phyloP scores from a whole-genome alignment of 2,113 vertebrate genomes.

The Eleginops maclovinus region DNA sequence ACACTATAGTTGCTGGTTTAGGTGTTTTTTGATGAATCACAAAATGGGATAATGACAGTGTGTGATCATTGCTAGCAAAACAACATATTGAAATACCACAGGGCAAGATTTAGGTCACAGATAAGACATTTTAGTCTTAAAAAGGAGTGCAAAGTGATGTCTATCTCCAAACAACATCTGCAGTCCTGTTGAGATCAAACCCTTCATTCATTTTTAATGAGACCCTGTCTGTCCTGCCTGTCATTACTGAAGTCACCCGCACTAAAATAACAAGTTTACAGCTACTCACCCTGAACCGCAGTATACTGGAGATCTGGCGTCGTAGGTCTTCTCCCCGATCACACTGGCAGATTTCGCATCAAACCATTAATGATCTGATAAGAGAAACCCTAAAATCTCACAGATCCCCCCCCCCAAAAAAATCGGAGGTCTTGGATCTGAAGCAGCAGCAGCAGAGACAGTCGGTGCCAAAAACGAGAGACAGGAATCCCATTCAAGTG shows the following conservation, averaged over 20 bases:
- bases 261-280: slow-evolving; percentile 48
- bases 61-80: neutral
- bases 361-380: slow-evolving; percentile 47
- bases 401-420: slow-evolving; percentile 25
- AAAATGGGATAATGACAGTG: neutral
- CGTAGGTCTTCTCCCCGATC: slow-evolving; percentile 50
- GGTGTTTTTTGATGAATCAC: neutral
- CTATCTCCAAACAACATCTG: neutral
- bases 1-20: neutral
- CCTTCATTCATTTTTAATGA: slow-evolving; percentile 34
- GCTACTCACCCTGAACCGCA: slow-evolving; percentile 73
- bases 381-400: neutral
- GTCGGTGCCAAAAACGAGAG: slow-evolving; percentile 49
- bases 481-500: slow-evolving; percentile 71
- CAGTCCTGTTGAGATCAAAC: neutral
- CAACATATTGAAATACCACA: neutral
- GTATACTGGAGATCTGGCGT: slow-evolving; percentile 47
- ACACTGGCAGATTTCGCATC: slow-evolving; percentile 21
- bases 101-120: neutral
- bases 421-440: neutral
- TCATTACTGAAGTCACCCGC: slow-evolving; percentile 10
- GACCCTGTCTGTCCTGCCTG: slow-evolving; percentile 3
- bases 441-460: slow-evolving; percentile 18
- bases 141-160: neutral
- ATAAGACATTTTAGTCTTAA: neutral